Percentiles rank a stretch among this genome's conserved stretches.
Evolutionary conservation across 2,113 vertebrate species (phyloP).

Genomic region (Myodes glareolus): DNA sequence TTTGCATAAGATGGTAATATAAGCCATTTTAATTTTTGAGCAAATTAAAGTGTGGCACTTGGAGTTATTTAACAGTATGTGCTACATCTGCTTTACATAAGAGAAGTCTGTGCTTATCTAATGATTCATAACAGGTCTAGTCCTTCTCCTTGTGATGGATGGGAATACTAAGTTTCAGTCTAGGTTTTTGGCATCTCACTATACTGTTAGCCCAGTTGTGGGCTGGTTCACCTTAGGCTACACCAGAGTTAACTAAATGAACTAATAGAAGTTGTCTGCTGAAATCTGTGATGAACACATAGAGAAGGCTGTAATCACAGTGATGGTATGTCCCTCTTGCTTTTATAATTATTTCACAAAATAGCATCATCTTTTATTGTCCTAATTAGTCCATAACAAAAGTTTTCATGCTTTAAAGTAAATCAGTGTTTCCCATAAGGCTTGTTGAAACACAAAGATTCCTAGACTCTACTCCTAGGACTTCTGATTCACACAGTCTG

Average conservation of each 20-base stretch:
- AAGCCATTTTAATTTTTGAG: not conserved
- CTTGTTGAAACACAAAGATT: constrained; percentile 15
- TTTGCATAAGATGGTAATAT: constrained; percentile 19
- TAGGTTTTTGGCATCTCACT: not conserved
- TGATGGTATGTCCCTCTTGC: constrained; percentile 18
- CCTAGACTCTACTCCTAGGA: not conserved
- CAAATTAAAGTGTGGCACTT: not conserved
- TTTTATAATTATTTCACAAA: constrained; percentile 64
- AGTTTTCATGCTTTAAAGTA: constrained; percentile 48
- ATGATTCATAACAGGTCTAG: not conserved
- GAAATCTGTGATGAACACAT: constrained; percentile 8
- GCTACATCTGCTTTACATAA: not conserved
- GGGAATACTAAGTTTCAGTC: not conserved
- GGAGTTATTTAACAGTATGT: not conserved
- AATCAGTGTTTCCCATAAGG: not conserved
- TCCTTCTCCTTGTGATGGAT: constrained; percentile 18
- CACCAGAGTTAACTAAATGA: constrained; percentile 49
- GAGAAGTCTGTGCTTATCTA: not conserved
- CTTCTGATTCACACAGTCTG: constrained; percentile 5
- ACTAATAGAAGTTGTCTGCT: constrained; percentile 5
- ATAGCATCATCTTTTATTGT: constrained; percentile 56
- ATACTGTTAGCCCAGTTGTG: not conserved
- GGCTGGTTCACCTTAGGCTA: constrained; percentile 25
- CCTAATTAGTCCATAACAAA: constrained; percentile 32
- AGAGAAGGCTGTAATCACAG: constrained; percentile 41